Conservation (phyloP, 2,888 invertebrate genomes). For the Drosophila siamana region DNA sequence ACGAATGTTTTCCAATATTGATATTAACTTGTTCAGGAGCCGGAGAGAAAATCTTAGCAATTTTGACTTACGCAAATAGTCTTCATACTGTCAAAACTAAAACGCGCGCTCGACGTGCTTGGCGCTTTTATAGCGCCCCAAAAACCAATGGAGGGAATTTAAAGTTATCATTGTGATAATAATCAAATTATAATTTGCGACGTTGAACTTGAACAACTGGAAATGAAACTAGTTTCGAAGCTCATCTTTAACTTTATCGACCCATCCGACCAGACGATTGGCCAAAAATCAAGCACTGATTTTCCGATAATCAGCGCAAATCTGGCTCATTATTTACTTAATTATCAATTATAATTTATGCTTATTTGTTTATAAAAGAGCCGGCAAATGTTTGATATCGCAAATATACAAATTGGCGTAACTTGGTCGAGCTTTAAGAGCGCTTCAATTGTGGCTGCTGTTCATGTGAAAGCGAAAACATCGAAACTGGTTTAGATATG, state of each 20-base stretch:
- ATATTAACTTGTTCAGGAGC: neutral
- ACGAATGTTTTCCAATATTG: neutral
- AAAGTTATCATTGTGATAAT: conserved; percentile 52
- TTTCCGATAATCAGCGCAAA: conserved; percentile 42
- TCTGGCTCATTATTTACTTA: conserved; percentile 11
- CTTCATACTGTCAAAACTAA: conserved; percentile 69
- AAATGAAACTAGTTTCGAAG: conserved; percentile 61
- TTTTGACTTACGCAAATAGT: conserved; percentile 53
- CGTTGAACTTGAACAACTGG: conserved; percentile 71
- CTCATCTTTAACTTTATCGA: conserved; percentile 50
- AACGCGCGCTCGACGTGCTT: conserved; percentile 19
- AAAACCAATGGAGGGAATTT: conserved; percentile 24
- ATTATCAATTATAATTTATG: conserved; percentile 24
- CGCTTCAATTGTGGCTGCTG: conserved; percentile 14
- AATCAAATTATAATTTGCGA: conserved; percentile 70
- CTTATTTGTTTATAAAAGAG: conserved; percentile 17
- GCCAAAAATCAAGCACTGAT: conserved; percentile 22
- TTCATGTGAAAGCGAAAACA: conserved; percentile 43
- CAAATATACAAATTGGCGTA: conserved; percentile 25
- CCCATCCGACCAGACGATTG: conserved; percentile 1
- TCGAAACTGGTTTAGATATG: conserved; percentile 38
- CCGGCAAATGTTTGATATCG: conserved; percentile 23
- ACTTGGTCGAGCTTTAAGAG: neutral
- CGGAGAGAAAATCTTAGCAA: neutral
- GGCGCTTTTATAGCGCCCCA: conserved; percentile 58